Conservation (phyloP, 2,888 invertebrate species). For the Lamellibrachia columna region DNA sequence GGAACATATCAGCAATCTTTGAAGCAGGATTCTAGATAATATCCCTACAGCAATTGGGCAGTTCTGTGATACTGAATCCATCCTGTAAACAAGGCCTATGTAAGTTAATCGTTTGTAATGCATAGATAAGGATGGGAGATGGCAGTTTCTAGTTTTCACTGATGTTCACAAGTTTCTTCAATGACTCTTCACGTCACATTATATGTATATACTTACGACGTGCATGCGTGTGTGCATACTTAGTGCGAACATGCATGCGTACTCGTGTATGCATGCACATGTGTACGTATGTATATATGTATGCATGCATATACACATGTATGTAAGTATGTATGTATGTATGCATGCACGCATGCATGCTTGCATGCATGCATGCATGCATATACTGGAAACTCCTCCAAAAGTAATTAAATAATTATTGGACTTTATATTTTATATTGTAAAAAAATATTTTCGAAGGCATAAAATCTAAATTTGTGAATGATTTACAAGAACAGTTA, state of each 20-base stretch:
- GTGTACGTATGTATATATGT: too few relatives aligned
- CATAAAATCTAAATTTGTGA: too few relatives aligned
- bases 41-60: background rate
- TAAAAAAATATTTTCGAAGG: too few relatives aligned
- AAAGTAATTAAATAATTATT: background rate
- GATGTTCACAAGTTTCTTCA: background rate
- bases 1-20: background rate
- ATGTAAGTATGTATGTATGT: too few relatives aligned
- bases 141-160: background rate
- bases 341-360: background rate
- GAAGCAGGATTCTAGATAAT: background rate
- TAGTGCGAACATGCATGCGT: too few relatives aligned
- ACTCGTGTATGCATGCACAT: too few relatives aligned
- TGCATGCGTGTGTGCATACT: too few relatives aligned
- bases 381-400: background rate
- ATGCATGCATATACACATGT: too few relatives aligned
- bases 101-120: background rate
- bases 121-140: background rate
- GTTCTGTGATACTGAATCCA: background rate
- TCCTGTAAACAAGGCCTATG: background rate
- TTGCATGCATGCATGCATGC: background rate
- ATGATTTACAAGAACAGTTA: too few relatives aligned
- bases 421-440: too few relatives aligned
- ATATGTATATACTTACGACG: too few relatives aligned
- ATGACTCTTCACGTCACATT: background rate